Evolutionary conservation across 2,888 invertebrate genomes (phyloP), one percentile per base, ranked within the genome.

Genomic region (Cataglyphis rosenhaueri): DNA sequence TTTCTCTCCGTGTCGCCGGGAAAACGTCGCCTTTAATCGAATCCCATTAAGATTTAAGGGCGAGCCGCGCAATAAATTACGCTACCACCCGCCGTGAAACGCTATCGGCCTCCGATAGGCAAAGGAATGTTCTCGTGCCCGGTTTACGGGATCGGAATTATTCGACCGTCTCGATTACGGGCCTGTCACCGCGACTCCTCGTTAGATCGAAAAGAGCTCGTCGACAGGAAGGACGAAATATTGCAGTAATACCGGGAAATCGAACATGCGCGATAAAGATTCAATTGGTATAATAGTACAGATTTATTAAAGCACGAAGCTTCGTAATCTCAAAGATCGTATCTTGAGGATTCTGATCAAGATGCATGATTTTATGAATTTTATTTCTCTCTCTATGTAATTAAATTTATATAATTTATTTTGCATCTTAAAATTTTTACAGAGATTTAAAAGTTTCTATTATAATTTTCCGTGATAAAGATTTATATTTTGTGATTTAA

Each of bases 1-100:
- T 89, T 89, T 84, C 90, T 84, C 86, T 76, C 59, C 84, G 74
- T 86, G 86, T 90, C 90, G 90, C 87, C 86, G 85, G 89, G 90
- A 91, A 90, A 89, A 90, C 86, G 91, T 91, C 90, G 89, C 86
- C 91, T 91, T 92, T 91, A 91, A 91, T 91, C 92, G 91, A 92
- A 92, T 91, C 90, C 91, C 92, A 91, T 92, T 92, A 92, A 92
- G 92, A 92, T 92, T 92, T 92, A 91, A 91, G 88, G 91, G 89
- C 90, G 87, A 88, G 86, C 87, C 88, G 87, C 86, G 90, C 91
- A 86, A 92, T 92, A 92, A 92, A 92, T 92, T 91, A 92, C 91
- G 85, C 86, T 89, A 85, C 91, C 89, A 89, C 91, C 91, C 89
- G 76, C 84, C 84, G 90, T 85, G 89, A 87, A 89, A 88, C 91